Conservation (phyloP, 2,113 vertebrate species). For the Melanerpes aurifrons region DNA sequence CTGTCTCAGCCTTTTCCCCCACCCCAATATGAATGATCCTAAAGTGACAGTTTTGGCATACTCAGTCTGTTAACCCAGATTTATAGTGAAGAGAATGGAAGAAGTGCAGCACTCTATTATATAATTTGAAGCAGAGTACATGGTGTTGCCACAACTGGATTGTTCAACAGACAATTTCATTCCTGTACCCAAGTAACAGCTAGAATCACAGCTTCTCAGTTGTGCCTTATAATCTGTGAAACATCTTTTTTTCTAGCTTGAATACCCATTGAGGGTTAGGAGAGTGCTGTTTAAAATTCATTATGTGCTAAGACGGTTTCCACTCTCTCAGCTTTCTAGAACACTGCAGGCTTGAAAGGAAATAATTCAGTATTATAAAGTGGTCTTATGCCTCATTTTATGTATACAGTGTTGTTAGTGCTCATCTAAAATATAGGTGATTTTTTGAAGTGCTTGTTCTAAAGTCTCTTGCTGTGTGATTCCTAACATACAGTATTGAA, state of each 20-base stretch:
- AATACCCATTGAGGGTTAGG: background rate
- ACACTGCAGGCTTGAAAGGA: background rate
- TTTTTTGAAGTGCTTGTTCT: background rate
- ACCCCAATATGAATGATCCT: background rate
- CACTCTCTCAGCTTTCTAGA: background rate
- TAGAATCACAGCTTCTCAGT: background rate
- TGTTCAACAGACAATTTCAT: too few relatives aligned
- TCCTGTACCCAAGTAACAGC: background rate
- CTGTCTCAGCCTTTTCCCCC: background rate
- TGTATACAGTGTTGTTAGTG: background rate
- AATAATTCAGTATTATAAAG: background rate
- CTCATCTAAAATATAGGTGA: background rate
- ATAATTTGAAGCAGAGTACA: too few relatives aligned
- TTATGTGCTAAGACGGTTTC: background rate
- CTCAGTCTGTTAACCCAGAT: background rate
- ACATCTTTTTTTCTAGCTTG: background rate
- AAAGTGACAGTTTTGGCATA: background rate
- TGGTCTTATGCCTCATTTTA: slow-evolving; percentile 7
- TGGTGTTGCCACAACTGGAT: too few relatives aligned
- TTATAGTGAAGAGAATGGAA: background rate
- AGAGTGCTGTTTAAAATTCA: background rate
- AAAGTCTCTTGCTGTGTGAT: background rate
- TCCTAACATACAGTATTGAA: background rate
- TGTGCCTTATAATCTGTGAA: background rate
- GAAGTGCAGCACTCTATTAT: background rate